Evolutionary conservation across 92 coral and sea anemone species (phyloP), one percentile per base, ranked within the genome.

Genomic region (Epizoanthus illoricatus): DNA sequence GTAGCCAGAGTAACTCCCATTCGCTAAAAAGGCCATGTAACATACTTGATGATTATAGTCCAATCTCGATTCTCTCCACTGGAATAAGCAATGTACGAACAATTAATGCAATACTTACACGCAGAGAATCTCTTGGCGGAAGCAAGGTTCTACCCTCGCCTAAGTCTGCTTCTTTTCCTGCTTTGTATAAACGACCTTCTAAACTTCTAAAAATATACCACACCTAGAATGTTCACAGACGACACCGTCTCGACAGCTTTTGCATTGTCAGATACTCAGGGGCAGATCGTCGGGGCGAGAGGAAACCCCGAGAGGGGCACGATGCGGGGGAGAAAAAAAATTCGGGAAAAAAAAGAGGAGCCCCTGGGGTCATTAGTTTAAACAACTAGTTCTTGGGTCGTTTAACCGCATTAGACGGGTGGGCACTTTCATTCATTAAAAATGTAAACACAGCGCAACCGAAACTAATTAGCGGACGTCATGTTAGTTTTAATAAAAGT

Each of bases 151-250:
- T 61, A 74, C 59, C 59, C 63, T 17, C 11, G 59, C 59, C 80
- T 78, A 54, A 79, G 88, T 58, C 85, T 69, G 16, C 63, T 79
- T 42, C 67, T 79, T 45, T 79, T 84, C 40, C 73, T 84, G 18
- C 24, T 84, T n/a, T 84, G 61, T 52, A 65, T 84, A 61, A 84
- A 75, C 33, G 84, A 84, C 76, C 19, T 84, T 57, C 81, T 84
- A 24, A 57, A 82, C 33, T 68, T 23, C 58, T 70, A 52, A 36
- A 43, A 70, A 58, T 16, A 19, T 12, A 56, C 69, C 23, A 70
- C 55, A 43, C 68, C 64, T 49, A 47, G 79, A 20, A 28, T 70
- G 54, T 82, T 82, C 70, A 82, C 86, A 71, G 86, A 82, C 1
- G 81, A 82, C 64, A 82, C 86, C 13, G 70, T 18, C 61, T 19